phyloP scores from a whole-genome alignment of 2,113 vertebrate species.

The Varanus salvator region DNA sequence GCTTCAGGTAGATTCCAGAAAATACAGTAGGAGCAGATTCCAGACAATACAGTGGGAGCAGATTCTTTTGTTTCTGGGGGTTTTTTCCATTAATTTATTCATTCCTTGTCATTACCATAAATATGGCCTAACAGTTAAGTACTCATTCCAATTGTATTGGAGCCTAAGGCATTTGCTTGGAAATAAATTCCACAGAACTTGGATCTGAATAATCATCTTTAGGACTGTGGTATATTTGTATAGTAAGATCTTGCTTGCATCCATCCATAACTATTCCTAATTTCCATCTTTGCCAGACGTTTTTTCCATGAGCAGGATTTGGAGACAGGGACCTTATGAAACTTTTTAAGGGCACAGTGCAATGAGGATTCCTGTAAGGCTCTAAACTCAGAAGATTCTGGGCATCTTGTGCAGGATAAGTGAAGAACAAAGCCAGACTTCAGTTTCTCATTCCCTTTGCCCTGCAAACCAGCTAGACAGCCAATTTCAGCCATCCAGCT shows the following conservation, averaged over 20 bases:
- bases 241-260: background rate
- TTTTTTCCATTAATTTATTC: slow-evolving; percentile 20
- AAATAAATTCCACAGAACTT: background rate
- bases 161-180: background rate
- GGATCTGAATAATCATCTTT: background rate
- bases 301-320: background rate
- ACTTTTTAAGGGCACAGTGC: background rate
- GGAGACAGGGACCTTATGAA: background rate
- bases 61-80: background rate
- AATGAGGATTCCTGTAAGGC: too few species aligned
- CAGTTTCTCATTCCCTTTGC: too few species aligned
- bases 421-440: too few species aligned
- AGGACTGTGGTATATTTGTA: background rate
- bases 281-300: background rate
- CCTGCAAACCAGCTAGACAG: too few species aligned
- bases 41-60: fast-evolving
- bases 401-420: too few species aligned
- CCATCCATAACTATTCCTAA: background rate
- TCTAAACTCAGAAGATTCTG: too few species aligned
- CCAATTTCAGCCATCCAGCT: too few species aligned
- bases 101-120: background rate
- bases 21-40: too few species aligned
- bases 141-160: background rate
- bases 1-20: slow-evolving; percentile 3
- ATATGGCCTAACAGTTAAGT: background rate